Percentiles rank a stretch among this genome's conserved stretches.
Conservation (phyloP, 2,797 vertebrate species). For the Synaphobranchus kaupii region DNA sequence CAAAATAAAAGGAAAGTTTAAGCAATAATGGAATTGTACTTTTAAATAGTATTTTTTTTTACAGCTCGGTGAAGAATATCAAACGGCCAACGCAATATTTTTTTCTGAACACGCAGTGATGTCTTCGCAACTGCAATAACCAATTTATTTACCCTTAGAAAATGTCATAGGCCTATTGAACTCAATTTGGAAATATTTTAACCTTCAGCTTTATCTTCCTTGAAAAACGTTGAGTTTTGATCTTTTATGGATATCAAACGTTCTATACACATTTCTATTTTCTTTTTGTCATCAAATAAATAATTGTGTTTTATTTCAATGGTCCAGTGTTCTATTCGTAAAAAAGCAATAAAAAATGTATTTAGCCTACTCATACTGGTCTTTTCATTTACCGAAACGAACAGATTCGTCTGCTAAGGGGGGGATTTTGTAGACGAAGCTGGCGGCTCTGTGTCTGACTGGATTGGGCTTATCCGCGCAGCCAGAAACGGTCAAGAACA, state of each 20-base stretch:
- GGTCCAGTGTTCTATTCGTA: neutral
- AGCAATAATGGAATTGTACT: neutral
- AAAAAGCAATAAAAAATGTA: neutral
- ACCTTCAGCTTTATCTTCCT: neutral
- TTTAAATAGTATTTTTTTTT: neutral
- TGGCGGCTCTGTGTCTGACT: slow-evolving; percentile 84
- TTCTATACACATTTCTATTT: neutral
- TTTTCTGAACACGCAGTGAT: neutral
- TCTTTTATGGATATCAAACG: neutral
- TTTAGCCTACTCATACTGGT: neutral
- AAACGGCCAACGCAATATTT: neutral
- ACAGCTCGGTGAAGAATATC: too few species aligned
- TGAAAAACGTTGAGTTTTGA: neutral
- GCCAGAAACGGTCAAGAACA: slow-evolving; percentile 93
- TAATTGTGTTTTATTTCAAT: neutral
- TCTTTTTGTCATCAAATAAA: neutral
- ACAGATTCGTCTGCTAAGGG: slow-evolving; percentile 87
- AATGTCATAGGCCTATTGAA: neutral
- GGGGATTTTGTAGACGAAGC: slow-evolving; percentile 92
- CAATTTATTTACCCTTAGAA: too few species aligned
- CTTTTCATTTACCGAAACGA: slow-evolving; percentile 43
- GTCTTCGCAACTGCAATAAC: neutral
- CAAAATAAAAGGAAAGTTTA: neutral
- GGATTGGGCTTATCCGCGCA: slow-evolving; percentile 93
- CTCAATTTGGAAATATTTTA: neutral